Percentiles rank a stretch among this genome's conserved stretches.
Evolutionary conservation across 1,140 invertebrate genomes (phyloP).

Genomic region (Pissodes strobi): DNA sequence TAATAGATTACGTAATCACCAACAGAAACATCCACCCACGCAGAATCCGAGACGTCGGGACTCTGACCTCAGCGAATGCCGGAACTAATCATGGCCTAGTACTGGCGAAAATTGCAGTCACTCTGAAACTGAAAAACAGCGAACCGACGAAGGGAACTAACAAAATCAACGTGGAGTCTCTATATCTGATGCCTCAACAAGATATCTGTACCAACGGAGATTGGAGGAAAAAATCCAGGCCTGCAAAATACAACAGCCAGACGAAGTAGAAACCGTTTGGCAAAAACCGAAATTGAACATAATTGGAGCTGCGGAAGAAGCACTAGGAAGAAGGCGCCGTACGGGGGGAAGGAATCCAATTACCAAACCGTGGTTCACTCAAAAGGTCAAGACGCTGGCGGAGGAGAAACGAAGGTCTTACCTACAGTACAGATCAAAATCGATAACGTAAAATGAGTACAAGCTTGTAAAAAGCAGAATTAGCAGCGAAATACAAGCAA

Average conservation of each 20-base stretch:
- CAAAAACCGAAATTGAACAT: not conserved
- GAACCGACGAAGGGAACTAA: not conserved
- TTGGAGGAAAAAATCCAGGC: not conserved
- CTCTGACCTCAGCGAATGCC: slow-evolving; percentile 2
- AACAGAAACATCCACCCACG: not conserved
- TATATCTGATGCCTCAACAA: not conserved
- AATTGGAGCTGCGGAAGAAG: not conserved
- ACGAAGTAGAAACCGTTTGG: slow-evolving; percentile 1
- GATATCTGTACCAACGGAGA: too few relatives aligned
- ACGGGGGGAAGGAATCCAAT: not conserved
- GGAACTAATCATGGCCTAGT: slow-evolving; percentile 1
- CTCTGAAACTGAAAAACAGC: not conserved
- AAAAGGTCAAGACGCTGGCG: not conserved
- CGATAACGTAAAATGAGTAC: too few relatives aligned
- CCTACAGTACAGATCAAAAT: not conserved
- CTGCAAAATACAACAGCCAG: not conserved
- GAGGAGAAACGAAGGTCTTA: not conserved
- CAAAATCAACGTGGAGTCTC: slow-evolving; percentile 10
- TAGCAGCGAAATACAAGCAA: too few relatives aligned
- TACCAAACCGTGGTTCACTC: too few relatives aligned
- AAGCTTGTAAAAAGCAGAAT: too few relatives aligned
- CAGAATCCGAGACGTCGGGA: not conserved
- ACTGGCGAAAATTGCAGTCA: not conserved
- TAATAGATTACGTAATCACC: slow-evolving; percentile 5
- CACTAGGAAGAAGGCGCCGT: not conserved